Percentiles rank a stretch among this genome's conserved stretches.
Evolutionary conservation across 2,113 vertebrate genomes (phyloP).

Genomic region (Ochotona princeps): DNA sequence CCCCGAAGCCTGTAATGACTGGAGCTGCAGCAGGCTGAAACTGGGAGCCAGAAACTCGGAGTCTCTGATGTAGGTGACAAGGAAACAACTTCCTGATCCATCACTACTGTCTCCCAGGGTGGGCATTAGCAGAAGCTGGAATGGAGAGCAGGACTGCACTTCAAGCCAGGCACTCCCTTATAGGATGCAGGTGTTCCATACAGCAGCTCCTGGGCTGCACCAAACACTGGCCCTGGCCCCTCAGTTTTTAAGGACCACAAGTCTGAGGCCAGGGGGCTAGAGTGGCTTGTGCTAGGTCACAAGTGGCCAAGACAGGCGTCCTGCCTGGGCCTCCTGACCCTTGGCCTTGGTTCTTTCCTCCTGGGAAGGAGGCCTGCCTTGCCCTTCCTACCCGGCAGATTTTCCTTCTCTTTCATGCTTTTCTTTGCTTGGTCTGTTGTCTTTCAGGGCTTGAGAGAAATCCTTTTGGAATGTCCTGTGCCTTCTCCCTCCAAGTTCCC

Average conservation of each 20-base stretch:
- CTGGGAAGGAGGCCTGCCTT: not conserved
- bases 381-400: conserved; percentile 49
- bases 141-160: too few species aligned
- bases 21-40: too few species aligned
- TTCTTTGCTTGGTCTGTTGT: conserved; percentile 68
- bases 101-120: too few species aligned
- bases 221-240: not conserved
- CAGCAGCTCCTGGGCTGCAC: too few species aligned
- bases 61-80: too few species aligned
- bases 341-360: conserved; percentile 31
- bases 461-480: conserved; percentile 82
- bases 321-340: not conserved
- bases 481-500: conserved; percentile 78
- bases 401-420: conserved; percentile 69
- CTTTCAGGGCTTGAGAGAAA: conserved; percentile 75
- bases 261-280: not conserved
- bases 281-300: not conserved
- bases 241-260: not conserved
- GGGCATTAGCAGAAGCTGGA: too few species aligned
- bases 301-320: not conserved
- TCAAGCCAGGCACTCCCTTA: too few species aligned
- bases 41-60: too few species aligned
- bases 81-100: too few species aligned
- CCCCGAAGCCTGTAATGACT: too few species aligned
- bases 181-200: too few species aligned